Percentiles rank a stretch among this genome's conserved stretches.
phyloP scores from a whole-genome alignment of 2,888 invertebrate genomes.

The Carterocephalus palaemon region DNA sequence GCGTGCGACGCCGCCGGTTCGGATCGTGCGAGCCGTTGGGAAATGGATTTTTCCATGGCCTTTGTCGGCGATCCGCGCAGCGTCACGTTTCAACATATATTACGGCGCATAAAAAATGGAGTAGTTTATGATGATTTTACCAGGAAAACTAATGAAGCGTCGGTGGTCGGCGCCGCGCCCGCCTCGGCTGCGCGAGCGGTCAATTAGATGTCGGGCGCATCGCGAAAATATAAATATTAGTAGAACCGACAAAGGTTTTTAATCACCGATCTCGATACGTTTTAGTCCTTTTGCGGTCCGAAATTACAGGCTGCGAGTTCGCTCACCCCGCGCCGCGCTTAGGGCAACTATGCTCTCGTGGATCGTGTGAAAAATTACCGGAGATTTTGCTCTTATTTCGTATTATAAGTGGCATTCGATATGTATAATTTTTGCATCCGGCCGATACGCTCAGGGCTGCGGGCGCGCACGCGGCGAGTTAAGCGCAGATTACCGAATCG shows the following conservation, averaged over 20 bases:
- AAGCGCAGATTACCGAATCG: slow-evolving; percentile 25
- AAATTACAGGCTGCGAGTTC: slow-evolving; percentile 77
- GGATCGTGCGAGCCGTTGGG: slow-evolving; percentile 35
- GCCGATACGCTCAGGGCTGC: slow-evolving; percentile 45
- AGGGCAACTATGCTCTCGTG: slow-evolving; percentile 73
- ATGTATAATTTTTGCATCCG: slow-evolving; percentile 69
- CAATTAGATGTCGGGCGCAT: slow-evolving; percentile 77
- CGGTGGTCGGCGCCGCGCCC: slow-evolving; percentile 67
- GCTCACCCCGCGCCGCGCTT: slow-evolving; percentile 73
- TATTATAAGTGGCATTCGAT: slow-evolving; percentile 70
- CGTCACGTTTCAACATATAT: slow-evolving; percentile 65
- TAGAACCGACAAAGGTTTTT: slow-evolving; percentile 80
- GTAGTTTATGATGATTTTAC: slow-evolving; percentile 69
- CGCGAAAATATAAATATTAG: slow-evolving; percentile 79
- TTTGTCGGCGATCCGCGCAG: slow-evolving; percentile 49
- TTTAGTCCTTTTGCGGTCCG: slow-evolving; percentile 77
- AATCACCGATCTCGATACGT: slow-evolving; percentile 75
- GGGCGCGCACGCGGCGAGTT: slow-evolving; percentile 37
- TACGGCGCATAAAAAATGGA: slow-evolving; percentile 58
- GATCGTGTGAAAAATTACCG: slow-evolving; percentile 77
- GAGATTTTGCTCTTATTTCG: slow-evolving; percentile 70
- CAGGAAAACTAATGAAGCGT: slow-evolving; percentile 74
- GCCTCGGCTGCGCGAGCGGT: slow-evolving; percentile 63
- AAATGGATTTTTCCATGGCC: slow-evolving; percentile 53
- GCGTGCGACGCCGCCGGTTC: slow-evolving; percentile 25